Evolutionary conservation across 2,113 vertebrate species (phyloP).

Genomic region (Gallinago paraguaiae): DNA sequence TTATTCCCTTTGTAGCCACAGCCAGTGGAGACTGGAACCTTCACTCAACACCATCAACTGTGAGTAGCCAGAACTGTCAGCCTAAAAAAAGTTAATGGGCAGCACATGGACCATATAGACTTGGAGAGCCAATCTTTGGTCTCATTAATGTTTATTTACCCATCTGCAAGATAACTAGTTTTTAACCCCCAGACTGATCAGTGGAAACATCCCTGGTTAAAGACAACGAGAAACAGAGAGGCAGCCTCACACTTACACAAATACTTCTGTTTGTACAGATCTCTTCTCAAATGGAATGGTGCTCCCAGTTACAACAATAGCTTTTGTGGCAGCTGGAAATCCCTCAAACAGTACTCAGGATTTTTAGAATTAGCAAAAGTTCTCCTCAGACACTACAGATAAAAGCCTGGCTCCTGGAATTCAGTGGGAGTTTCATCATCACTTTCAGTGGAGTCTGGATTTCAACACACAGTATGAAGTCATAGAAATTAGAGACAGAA

Average conservation of each 20-base stretch:
- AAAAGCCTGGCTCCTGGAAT: slow-evolving; percentile 16
- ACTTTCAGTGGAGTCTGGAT: background rate
- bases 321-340: background rate
- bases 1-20: background rate
- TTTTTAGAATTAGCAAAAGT: background rate
- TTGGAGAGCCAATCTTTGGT: background rate
- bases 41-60: background rate
- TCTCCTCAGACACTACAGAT: background rate
- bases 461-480: slow-evolving; percentile 4
- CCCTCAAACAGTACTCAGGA: background rate
- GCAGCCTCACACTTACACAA: background rate
- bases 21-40: background rate
- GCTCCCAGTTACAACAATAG: background rate
- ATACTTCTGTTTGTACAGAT: background rate
- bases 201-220: background rate
- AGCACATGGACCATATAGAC: background rate
- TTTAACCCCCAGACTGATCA: background rate
- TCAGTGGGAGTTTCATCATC: slow-evolving; percentile 17
- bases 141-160: background rate
- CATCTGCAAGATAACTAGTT: background rate
- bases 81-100: background rate
- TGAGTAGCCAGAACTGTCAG: background rate
- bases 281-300: background rate
- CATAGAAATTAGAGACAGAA: background rate
- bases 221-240: background rate